Base-by-base conservation (phyloP, 2,888 invertebrate genomes). In the Baronia brevicornis region DNA sequence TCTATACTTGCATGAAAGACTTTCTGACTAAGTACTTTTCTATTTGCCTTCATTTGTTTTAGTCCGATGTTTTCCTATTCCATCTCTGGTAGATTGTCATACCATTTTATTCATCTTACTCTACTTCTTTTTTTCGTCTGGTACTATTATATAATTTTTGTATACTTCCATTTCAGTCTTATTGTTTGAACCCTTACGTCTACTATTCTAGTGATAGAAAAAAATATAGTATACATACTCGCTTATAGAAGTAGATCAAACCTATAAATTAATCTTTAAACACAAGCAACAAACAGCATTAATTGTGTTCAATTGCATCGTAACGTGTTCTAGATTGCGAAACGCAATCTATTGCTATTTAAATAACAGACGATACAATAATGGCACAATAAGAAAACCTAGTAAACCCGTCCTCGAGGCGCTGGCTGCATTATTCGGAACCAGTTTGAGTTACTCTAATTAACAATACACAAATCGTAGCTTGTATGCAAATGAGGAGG, bases 391-490 rank as follows among this genome's bases (percentile, higher is more conserved):
- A 69, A 71, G 73, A 73, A 65, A 68, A 65, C 60, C 48, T 56
- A 48, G 59, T 53, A 50, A 57, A 63, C 66, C 63, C 60, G 43
- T 65, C 65, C 43, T 44, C 38, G 46, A 44, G 52, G 56, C 54
- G 54, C 55, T 55, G 54, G 60, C 62, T 60, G 60, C 69, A 65
- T 71, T 70, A 70, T 60, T 64, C 41, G 52, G 66, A 75, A 79
- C 80, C 80, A 71, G 82, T 77, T 79, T 69, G 51, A 61, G 63
- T 68, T 78, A 77, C 75, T 80, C 82, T 80, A 82, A 84, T 84
- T 84, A 84, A 82, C 82, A 74, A 80, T 75, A 79, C 82, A 82
- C 82, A 82, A 82, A 80, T 84, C 82, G 82, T 71, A 78, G 72
- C 80, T 75, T 82, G 80, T 79, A 82, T 84, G 80, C 70, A 79